Evolutionary conservation across 2,113 vertebrate genomes (phyloP).

Genomic region (Cacatua alba): DNA sequence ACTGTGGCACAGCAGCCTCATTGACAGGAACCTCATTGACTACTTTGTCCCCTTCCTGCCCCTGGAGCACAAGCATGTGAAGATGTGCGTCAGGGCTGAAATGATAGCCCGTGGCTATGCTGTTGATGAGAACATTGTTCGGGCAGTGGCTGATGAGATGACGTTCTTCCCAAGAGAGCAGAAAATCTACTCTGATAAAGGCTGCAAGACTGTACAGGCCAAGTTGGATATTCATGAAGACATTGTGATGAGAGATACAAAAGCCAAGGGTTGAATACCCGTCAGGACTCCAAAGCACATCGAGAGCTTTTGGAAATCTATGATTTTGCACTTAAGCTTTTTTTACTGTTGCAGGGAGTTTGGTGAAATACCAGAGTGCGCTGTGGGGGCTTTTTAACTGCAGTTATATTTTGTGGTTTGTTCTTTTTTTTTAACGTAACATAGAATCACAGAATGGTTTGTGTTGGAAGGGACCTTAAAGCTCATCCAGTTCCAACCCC

Average conservation of each 20-base stretch:
- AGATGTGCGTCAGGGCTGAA: slow-evolving; percentile 86
- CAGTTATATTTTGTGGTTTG: not conserved
- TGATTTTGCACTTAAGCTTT: slow-evolving; percentile 51
- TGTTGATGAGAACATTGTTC: slow-evolving; percentile 62
- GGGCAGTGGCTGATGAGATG: slow-evolving; percentile 82
- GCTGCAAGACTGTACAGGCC: slow-evolving; percentile 91
- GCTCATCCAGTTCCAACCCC: not conserved
- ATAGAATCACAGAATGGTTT: not conserved
- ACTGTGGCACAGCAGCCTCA: slow-evolving; percentile 90
- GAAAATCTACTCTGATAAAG: slow-evolving; percentile 87
- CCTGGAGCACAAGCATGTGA: slow-evolving; percentile 87
- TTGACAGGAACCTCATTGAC: slow-evolving; percentile 92
- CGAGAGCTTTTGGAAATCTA: not conserved
- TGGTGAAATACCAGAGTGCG: not conserved
- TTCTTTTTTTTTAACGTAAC: not conserved
- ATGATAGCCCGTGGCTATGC: slow-evolving; percentile 68
- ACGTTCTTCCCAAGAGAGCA: slow-evolving; percentile 87
- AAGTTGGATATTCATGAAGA: slow-evolving; percentile 84
- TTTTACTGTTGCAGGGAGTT: not conserved
- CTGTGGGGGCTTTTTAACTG: not conserved
- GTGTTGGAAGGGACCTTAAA: not conserved
- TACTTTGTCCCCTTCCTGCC: slow-evolving; percentile 95
- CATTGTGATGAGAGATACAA: not conserved
- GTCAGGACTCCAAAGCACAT: not conserved
- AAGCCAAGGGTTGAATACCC: not conserved